Conservation (phyloP, 2,797 vertebrate genomes). For the Halcyon leucocephala region DNA sequence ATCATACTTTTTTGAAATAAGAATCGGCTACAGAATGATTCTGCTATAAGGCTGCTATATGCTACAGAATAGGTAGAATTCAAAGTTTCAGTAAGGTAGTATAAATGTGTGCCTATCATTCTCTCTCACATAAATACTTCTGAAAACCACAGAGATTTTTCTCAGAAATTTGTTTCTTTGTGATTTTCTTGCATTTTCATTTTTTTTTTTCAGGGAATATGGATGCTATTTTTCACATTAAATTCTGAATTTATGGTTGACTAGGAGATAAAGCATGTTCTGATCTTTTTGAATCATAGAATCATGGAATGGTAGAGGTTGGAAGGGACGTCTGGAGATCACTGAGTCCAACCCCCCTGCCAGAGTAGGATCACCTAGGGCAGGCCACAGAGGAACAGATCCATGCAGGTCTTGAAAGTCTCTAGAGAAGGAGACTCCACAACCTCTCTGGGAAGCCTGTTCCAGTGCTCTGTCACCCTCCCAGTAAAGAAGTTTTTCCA, state of each 20-base stretch:
- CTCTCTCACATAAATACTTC: not conserved
- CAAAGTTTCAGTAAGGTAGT: not conserved
- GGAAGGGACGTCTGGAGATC: too few species aligned
- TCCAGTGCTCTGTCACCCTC: too few species aligned
- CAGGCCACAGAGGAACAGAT: too few species aligned
- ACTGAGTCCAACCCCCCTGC: too few species aligned
- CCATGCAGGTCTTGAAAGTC: too few species aligned
- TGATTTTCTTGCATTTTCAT: not conserved
- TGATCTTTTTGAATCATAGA: not conserved
- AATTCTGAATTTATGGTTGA: not conserved
- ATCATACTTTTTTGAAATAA: not conserved
- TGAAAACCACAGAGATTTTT: not conserved
- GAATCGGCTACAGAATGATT: not conserved
- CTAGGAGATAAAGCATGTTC: not conserved
- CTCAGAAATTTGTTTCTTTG: not conserved
- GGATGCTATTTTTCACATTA: not conserved
- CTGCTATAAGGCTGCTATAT: not conserved
- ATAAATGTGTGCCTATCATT: not conserved
- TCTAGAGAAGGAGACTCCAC: too few species aligned
- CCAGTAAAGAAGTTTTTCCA: too few species aligned
- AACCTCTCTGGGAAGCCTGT: too few species aligned
- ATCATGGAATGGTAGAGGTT: too few species aligned
- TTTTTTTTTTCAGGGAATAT: not conserved
- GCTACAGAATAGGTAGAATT: not conserved
- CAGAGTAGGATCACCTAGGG: too few species aligned